These are phyloP conservation scores for Eledone cirrhosa DNA, from an alignment of 2,888 invertebrate genomes.

Conservation along the genomic window DNA sequence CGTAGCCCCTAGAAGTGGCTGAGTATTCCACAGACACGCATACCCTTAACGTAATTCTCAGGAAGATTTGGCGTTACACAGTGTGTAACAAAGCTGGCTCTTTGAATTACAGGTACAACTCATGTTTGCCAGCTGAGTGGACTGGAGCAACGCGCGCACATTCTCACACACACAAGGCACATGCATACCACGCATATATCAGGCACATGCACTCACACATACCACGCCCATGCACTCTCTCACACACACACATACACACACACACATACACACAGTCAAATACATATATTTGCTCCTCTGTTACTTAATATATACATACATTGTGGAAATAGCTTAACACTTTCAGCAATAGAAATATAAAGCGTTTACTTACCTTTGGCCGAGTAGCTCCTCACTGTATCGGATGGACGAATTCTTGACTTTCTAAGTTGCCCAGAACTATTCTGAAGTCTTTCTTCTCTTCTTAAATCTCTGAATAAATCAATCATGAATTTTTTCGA, in stretches of 20 bases:
- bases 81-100: no score
- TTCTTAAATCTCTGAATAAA: slow-evolving; percentile 8
- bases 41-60: no score
- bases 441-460: slow-evolving; percentile 8
- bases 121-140: no score
- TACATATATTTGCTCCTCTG: not conserved
- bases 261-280: not conserved
- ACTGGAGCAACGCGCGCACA: no score
- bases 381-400: slow-evolving; percentile 54
- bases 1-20: no score
- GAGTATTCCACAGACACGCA: no score
- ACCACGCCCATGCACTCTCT: not conserved
- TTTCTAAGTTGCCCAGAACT: not conserved
- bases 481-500: slow-evolving; percentile 23
- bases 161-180: no score
- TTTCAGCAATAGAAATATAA: not conserved
- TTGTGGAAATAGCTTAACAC: not conserved
- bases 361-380: slow-evolving; percentile 44
- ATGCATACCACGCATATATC: no score
- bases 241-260: not conserved
- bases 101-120: no score
- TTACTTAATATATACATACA: not conserved
- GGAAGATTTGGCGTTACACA: no score
- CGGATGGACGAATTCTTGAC: slow-evolving; percentile 36
- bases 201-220: not conserved